Base-by-base conservation (phyloP, 2,888 invertebrate genomes). In the Rotaria sp. region DNA sequence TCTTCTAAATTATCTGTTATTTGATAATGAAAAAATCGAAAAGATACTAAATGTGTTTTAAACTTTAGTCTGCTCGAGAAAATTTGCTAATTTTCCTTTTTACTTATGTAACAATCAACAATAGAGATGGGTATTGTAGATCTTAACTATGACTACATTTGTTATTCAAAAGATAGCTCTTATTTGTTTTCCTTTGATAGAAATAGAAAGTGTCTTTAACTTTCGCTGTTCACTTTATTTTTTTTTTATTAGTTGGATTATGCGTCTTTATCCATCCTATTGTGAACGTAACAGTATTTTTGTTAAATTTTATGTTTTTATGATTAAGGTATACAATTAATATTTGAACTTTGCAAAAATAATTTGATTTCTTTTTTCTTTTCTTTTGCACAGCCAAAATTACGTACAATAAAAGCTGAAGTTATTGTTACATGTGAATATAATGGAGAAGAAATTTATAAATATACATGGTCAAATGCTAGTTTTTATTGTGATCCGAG, bases 251-350 rank as follows among this genome's bases (percentile, higher is more conserved):
- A 80, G 80, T 80, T 80, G 80, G 80, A 41, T 45, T 13, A 80
- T 80, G 80, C 80, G 80, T 13, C n/a, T 80, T 4, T 80, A 80
- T 45, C 67, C 80, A 80, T 80, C 80, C n/a, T 80, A 80, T 80
- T 80, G 80, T 80, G 80, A 80, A 80, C 80, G 80, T 13, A 80
- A 80, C n/a, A 80, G 80, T 80, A 80, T 80, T 45, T 80, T 80
- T n/a, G 80, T 80, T 24, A 80, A 80, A 80, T 80, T 80, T 45
- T 80, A 80, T n/a, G 45, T 80, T 18, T 80, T 80, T 80, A 80
- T 80, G 80, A 80, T 80, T n/a, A 80, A 41, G 21, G 67, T 67
- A 67, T 5, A 15, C 10, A 59, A 57, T 18, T 18, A 11, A 30
- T 13, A 26, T 4, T 30, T 18, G 15, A 21, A 52, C 4, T 13